These are phyloP conservation scores for Mormyrops attenuatus DNA, from an alignment of 2,797 vertebrate genomes.

Conservation along the genomic window DNA sequence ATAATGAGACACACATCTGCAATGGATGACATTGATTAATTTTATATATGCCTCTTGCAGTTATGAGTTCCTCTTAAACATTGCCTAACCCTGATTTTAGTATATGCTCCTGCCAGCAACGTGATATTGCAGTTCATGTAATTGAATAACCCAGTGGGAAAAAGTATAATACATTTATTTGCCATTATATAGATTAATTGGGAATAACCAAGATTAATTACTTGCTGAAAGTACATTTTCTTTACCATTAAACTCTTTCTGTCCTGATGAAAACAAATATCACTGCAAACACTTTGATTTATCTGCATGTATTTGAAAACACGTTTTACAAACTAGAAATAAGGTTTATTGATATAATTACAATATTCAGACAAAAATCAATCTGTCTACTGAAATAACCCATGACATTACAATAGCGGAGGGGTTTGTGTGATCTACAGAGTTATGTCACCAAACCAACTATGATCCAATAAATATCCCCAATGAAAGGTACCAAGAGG, in stretches of 20 bases:
- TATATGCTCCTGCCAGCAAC: background rate
- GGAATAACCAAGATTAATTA: background rate
- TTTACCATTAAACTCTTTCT: background rate
- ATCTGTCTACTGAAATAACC: conserved; percentile 27
- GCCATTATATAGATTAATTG: background rate
- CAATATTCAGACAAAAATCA: background rate
- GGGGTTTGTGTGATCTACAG: background rate
- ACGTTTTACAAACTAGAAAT: background rate
- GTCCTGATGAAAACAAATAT: background rate
- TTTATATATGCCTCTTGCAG: background rate
- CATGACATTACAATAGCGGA: background rate
- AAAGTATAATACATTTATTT: background rate
- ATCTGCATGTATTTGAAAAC: background rate
- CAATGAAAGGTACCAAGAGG: background rate
- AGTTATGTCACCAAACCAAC: background rate
- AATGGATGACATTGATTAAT: conserved; percentile 4
- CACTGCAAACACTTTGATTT: background rate
- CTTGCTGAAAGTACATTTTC: background rate
- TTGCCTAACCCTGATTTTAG: background rate
- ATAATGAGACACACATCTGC: background rate
- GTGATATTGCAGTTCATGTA: background rate
- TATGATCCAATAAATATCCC: background rate
- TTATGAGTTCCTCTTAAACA: background rate
- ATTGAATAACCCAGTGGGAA: background rate
- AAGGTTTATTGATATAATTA: background rate